Percentiles rank a stretch among this genome's conserved stretches.
phyloP scores from a whole-genome alignment of 30 jellyfish, hydroid and myxozoan species.

The Aurelia sp. region DNA sequence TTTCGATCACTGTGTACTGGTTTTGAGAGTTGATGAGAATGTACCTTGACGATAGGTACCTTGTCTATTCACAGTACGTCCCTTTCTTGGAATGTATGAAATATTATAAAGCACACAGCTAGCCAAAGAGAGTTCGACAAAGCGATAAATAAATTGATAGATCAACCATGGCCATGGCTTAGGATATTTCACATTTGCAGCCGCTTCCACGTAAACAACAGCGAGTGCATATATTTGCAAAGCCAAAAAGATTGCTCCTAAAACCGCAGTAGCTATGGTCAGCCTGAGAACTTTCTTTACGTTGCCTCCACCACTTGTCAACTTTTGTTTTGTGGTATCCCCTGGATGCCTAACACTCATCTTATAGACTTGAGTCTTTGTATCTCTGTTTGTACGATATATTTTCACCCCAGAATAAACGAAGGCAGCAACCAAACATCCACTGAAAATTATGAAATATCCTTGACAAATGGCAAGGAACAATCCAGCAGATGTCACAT shows the following conservation, averaged over 20 bases:
- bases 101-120: constrained; percentile 48
- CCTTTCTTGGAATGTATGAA: constrained; percentile 51
- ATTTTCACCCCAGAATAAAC: constrained; percentile 43
- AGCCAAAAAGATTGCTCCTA: constrained; percentile 46
- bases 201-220: constrained; percentile 5
- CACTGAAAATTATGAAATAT: constrained; percentile 63
- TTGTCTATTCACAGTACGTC: too few species aligned
- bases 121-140: constrained; percentile 55
- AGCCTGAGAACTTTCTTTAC: constrained; percentile 63
- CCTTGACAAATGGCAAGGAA: constrained; percentile 70
- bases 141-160: constrained; percentile 54
- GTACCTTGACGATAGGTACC: too few species aligned
- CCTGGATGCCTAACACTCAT: constrained; percentile 5
- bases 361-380: constrained; percentile 21
- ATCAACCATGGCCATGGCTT: constrained; percentile 80
- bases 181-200: not conserved
- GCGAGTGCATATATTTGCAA: constrained; percentile 70
- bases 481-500: constrained; percentile 25
- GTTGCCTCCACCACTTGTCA: not conserved
- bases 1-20: too few species aligned
- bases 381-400: constrained; percentile 27
- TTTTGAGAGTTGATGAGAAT: too few species aligned
- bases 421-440: constrained; percentile 46
- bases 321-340: not conserved
- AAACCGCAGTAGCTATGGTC: constrained; percentile 46